Percentiles rank a stretch among this genome's conserved stretches.
Conservation (phyloP, 1,140 invertebrate genomes). For the Notospermus geniculatus region DNA sequence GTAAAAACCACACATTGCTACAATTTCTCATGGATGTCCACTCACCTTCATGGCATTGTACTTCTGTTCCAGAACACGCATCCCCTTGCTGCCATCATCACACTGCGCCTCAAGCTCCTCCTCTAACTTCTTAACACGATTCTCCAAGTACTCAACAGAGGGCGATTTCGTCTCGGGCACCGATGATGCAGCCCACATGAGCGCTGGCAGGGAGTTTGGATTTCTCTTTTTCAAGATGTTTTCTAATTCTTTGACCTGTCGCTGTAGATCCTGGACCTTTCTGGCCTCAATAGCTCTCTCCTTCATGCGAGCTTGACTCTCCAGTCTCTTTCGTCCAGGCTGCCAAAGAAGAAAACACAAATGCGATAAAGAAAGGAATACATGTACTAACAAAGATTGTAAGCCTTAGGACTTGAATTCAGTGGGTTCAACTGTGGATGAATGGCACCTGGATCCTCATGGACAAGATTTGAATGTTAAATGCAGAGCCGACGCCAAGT, state of each 20-base stretch:
- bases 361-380: too few relatives aligned
- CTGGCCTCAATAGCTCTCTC: conserved; percentile 45
- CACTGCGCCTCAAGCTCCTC: conserved; percentile 44
- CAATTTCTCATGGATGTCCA: too few relatives aligned
- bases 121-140: conserved; percentile 45
- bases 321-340: conserved; percentile 41
- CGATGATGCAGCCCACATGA: conserved; percentile 49
- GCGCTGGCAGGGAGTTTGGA: conserved; percentile 48
- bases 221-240: conserved; percentile 43
- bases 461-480: too few relatives aligned
- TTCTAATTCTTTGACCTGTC: conserved; percentile 55
- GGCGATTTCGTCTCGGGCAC: conserved; percentile 26
- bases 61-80: conserved; percentile 51
- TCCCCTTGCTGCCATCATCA: conserved; percentile 34
- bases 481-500: too few relatives aligned
- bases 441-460: too few relatives aligned
- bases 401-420: too few relatives aligned
- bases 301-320: conserved; percentile 41
- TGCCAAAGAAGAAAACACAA: conserved; percentile 17
- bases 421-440: too few relatives aligned
- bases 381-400: too few relatives aligned
- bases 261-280: conserved; percentile 51
- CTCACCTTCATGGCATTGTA: conserved; percentile 50
- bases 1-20: too few relatives aligned
- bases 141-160: conserved; percentile 39